Base-by-base conservation (phyloP, 2,797 vertebrate species). In the Etheostoma nigrum region DNA sequence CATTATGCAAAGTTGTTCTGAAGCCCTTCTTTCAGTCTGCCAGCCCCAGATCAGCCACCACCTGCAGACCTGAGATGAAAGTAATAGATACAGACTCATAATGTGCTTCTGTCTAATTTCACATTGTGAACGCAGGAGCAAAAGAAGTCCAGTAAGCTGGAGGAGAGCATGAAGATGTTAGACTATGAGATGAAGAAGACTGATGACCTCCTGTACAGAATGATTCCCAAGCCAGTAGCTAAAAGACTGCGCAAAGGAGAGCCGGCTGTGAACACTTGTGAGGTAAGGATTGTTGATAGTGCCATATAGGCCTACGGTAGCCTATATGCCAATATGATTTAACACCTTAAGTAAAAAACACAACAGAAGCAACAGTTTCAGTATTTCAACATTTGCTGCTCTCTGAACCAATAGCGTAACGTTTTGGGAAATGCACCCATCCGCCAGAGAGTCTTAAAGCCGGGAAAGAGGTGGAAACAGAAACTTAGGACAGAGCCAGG, bases 161-260 rank as follows among this genome's bases (percentile, higher is more conserved):
- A 95, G 83, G 95, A 95, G 85, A 95, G 94, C 84, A 91, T 95
- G 95, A 95, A 95, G 90, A 95, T 95, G 93, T 48, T 95, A 87
- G 95, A 95, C 87, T 95, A 95, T 12, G 95, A 95, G 90, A 95
- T 96, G 94, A 95, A 95, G 88, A 95, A 95, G 88, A 95, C 95
- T 0, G 95, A 95, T 23, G 95, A 95, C 79, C 93, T 95, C 33
- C 88, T 95, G 19, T 96, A 94, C 87, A 90, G 95, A 67, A 95
- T 95, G 95, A 95, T 96, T 80, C 95, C 95, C 33, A 95, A 95
- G 74, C 94, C 95, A 0, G 95, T 95, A 53, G 94, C 94, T 19
- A 95, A 95, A 78, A 89, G 93, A 83, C 88, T 95, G 67, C 91
- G 92, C 40, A 96, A 96, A 74, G 92, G 93, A 86, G 94, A 94